These are phyloP conservation scores for Scophthalmus maximus DNA, from an alignment of 2,113 vertebrate genomes.

Conservation along the genomic window DNA sequence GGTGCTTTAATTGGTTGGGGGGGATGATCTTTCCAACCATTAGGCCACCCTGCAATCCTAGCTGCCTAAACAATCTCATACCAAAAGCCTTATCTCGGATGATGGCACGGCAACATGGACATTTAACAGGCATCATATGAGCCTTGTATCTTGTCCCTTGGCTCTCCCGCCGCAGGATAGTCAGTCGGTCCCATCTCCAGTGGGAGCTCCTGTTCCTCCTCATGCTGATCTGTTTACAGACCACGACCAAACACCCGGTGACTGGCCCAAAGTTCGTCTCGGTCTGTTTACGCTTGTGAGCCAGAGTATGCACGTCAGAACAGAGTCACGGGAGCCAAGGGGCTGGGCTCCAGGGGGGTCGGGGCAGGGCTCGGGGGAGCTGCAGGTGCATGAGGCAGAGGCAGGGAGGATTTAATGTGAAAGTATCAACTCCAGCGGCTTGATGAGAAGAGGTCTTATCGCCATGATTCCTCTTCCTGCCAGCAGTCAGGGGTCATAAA, in stretches of 20 bases:
- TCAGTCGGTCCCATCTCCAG: conserved; percentile 62
- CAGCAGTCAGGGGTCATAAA: conserved; percentile 64
- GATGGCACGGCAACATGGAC: conserved; percentile 50
- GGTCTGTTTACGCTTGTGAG: conserved; percentile 73
- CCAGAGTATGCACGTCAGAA: conserved; percentile 55
- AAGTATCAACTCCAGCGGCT: conserved; percentile 26
- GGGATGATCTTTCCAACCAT: conserved; percentile 33
- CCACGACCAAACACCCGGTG: conserved; percentile 63
- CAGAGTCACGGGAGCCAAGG: conserved; percentile 56
- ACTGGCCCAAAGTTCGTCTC: conserved; percentile 67
- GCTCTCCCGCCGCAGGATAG: conserved; percentile 47
- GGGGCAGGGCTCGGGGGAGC: conserved; percentile 28
- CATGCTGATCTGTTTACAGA: conserved; percentile 80
- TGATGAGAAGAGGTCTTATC: conserved; percentile 56
- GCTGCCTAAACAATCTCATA: conserved; percentile 59
- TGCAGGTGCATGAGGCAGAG: conserved; percentile 70
- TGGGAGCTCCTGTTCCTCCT: conserved; percentile 74
- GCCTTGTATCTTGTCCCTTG: conserved; percentile 60
- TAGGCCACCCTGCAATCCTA: conserved; percentile 7
- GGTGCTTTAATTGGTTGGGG: conserved; percentile 16
- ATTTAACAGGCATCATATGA: conserved; percentile 61
- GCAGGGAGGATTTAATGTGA: conserved; percentile 38
- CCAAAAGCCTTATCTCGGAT: conserved; percentile 62
- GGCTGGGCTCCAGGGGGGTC: conserved; percentile 31
- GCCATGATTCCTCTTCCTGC: conserved; percentile 50